Base-by-base conservation (phyloP, 2,888 invertebrate genomes). In the Hypolimnas misippus region DNA sequence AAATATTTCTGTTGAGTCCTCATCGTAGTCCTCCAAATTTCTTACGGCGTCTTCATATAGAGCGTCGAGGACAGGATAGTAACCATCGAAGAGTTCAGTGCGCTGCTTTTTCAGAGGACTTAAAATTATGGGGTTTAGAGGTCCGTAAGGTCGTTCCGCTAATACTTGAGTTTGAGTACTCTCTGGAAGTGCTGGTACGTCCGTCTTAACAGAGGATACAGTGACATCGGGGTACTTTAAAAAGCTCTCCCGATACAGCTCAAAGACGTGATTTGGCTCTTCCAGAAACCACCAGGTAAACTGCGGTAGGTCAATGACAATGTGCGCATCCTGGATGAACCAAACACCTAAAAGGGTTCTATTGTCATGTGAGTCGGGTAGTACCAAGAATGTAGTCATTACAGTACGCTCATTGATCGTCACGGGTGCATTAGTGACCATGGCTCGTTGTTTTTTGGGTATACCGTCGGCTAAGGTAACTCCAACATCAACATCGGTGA, bases 291-390 rank as follows among this genome's bases (percentile, higher is more conserved):
- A 29, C 57, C 62, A 62, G 2, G 58, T 62, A 12, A 19, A 29
- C 19, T 62, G 62, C 0, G 65, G 62, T 49, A 62, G 25, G 60
- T 66, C 63, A 10, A 66, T 8, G 12, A 50, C 57, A 1, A 63
- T 55, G 4, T 44, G 38, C 10, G 57, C 60, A 46, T 63, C 57
- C n/a, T 65, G 61, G n/a, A 63, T 57, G 19, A 73, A 72, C 12
- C 70, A 68, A 10, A 71, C 63, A 19, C 71, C 74, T 1, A 74
- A 49, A 7, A 73, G 62, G 7, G 72, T 73, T 3, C 68, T 42
- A 46, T 67, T 69, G 1, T 63, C 35, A 0, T 59, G 52, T 3
- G 69, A 57, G 19, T 69, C 70, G 2, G 74, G 71, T 6, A 73
- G 62, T 1, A 73, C 70, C 17, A 72, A 40, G 19, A 77, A 71